Base-by-base conservation (phyloP, 2,888 invertebrate species). In the Hemistola chrysoprasaria region DNA sequence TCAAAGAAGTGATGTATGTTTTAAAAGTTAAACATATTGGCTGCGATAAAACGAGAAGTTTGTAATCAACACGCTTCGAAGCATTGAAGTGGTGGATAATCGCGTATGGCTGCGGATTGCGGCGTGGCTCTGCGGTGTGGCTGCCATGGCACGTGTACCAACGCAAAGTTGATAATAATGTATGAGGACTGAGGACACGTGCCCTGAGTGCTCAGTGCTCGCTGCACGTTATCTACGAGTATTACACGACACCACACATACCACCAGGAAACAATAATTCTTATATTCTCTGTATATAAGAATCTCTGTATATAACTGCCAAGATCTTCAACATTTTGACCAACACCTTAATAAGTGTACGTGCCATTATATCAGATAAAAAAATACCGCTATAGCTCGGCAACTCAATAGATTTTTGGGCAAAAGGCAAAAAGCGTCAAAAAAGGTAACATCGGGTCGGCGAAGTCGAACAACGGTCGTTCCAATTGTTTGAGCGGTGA, bases 391-490 rank as follows among this genome's bases (percentile, higher is more conserved):
- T 88, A 85, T 42, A 58, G 64, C 68, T 72, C 59, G 76, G 73
- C 77, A 79, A 34, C 34, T 76, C 80, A 81, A 86, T 82, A 83
- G 76, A 73, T 72, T 82, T 81, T 80, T 76, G 62, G 77, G 69
- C 72, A 84, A 87, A 87, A 87, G 77, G 69, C 72, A 84, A 87
- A 87, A 87, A 82, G 68, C 72, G 71, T 77, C 73, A 78, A 82
- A 86, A 42, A 86, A 81, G 77, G 77, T 71, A 77, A 76, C 70
- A 74, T 66, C 74, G 54, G 76, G 76, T 76, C 74, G 74, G 38
- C 69, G 69, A 69, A 74, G 69, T 71, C 80, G 76, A 67, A 65
- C 77, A 88, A 86, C 85, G 84, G 86, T 84, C 65, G 86, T 61
- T 74, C 83, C 72, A 75, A 78, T 81, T 67, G 62, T 70, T 62